A percentile compares a stretch with the other conserved stretches of the same genome.
phyloP scores from a whole-genome alignment of 2,888 invertebrate genomes.

The Drosophila incognita region DNA sequence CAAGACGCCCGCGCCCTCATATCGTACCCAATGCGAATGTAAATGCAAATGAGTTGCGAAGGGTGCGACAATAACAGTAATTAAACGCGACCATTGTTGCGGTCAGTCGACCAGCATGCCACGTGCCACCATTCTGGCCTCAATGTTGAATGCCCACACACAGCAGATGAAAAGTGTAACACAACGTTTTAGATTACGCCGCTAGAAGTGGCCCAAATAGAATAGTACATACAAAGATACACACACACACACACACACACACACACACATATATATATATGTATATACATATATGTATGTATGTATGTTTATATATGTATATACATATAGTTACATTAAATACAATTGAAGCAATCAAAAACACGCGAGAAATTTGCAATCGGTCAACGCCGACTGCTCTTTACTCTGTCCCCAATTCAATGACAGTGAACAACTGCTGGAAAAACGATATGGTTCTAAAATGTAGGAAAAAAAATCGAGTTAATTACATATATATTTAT shows the following conservation, averaged over 20 bases:
- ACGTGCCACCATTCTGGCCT: slow-evolving; percentile 21
- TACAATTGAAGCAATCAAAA: slow-evolving; percentile 37
- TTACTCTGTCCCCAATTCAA: background rate
- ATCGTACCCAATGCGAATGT: slow-evolving; percentile 27
- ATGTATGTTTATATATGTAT: background rate
- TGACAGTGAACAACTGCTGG: background rate
- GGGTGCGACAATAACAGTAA: slow-evolving; percentile 79
- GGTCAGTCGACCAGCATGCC: slow-evolving; percentile 70
- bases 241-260: too few relatives aligned
- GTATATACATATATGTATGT: too few relatives aligned
- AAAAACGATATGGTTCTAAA: background rate
- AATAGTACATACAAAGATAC: background rate
- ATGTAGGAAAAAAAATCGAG: too few relatives aligned
- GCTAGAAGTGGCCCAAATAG: slow-evolving; percentile 37
- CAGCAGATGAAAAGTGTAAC: slow-evolving; percentile 55
- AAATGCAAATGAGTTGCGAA: slow-evolving; percentile 71
- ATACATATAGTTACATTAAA: background rate
- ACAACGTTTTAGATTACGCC: slow-evolving; percentile 68
- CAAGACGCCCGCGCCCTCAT: slow-evolving; percentile 37
- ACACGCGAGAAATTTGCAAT: background rate
- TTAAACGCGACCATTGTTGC: slow-evolving; percentile 78
- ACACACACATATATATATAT: background rate
- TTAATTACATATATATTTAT: too few relatives aligned
- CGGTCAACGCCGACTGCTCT: background rate
- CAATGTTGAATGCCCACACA: slow-evolving; percentile 56